Percentiles rank a stretch among this genome's conserved stretches.
These are phyloP conservation scores for Haliclystus octoradiatus DNA, from an alignment of 30 jellyfish, hydroid and myxozoan species.

Conservation along the genomic window DNA sequence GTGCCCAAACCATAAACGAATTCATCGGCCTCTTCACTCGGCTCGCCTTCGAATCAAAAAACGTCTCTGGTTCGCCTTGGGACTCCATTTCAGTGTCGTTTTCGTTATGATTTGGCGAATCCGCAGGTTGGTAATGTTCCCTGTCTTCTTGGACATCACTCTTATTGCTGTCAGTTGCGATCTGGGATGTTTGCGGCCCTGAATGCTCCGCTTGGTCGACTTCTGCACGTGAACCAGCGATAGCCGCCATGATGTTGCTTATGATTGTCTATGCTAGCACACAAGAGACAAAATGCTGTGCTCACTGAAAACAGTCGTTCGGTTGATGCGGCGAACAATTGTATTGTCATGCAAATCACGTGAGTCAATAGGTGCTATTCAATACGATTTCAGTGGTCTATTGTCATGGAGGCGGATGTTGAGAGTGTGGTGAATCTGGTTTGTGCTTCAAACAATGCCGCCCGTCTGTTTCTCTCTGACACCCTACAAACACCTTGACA, in stretches of 20 bases:
- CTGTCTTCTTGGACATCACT: neutral
- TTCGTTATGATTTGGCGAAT: neutral
- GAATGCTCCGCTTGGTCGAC: neutral
- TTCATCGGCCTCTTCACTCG: constrained; percentile 98
- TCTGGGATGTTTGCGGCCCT: neutral
- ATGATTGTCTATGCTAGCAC: neutral
- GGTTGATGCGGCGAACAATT: neutral
- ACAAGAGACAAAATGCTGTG: neutral
- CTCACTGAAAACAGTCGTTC: neutral
- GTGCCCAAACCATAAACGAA: constrained; percentile 98
- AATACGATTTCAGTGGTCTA: too few relatives aligned
- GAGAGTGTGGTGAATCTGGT: too few relatives aligned
- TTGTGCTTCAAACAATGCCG: too few relatives aligned
- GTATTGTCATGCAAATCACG: neutral
- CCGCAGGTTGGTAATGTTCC: neutral
- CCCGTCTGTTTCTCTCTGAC: too few relatives aligned
- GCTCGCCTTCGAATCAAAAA: constrained; percentile 68
- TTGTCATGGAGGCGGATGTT: too few relatives aligned
- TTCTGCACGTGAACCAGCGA: constrained; percentile 1
- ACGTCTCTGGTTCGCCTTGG: constrained; percentile 25
- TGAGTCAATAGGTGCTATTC: too few relatives aligned
- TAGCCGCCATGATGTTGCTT: too few relatives aligned
- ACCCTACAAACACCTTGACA: too few relatives aligned
- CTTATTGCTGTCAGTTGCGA: neutral
- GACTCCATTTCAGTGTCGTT: neutral